Evolutionary conservation across 2,888 invertebrate genomes (phyloP).

Genomic region (Pristionchus arcanus): DNA sequence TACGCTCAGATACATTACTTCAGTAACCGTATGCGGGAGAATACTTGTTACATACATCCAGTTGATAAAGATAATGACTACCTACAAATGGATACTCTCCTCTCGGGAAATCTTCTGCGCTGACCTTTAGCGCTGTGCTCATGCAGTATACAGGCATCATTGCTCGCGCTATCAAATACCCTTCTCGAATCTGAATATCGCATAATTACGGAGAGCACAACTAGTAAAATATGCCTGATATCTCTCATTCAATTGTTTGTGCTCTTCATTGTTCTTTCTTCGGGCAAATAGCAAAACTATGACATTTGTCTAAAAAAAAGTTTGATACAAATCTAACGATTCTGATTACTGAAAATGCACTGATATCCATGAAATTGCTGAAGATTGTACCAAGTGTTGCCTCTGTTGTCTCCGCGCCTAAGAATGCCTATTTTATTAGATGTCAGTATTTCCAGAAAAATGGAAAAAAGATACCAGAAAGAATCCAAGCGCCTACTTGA

Average conservation of each 20-base stretch:
- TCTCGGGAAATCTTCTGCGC: not conserved
- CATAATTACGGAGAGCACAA: not conserved
- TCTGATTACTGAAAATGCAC: not conserved
- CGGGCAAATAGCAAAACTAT: not conserved
- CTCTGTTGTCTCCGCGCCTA: not conserved
- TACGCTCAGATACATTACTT: not conserved
- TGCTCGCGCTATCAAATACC: not conserved
- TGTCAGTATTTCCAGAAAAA: not conserved
- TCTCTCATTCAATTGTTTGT: not conserved
- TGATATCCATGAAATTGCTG: conserved; percentile 3
- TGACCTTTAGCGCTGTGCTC: not conserved
- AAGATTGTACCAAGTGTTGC: not conserved
- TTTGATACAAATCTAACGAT: too few relatives aligned
- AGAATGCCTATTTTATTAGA: too few relatives aligned
- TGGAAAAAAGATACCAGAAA: not conserved
- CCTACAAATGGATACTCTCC: not conserved
- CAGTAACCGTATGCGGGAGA: not conserved
- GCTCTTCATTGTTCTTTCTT: not conserved
- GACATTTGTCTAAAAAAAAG: not conserved
- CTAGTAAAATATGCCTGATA: not conserved
- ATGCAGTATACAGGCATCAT: conserved; percentile 6
- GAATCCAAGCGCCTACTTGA: conserved; percentile 9
- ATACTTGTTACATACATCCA: not conserved
- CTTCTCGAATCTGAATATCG: not conserved
- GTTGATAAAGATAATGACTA: not conserved